phyloP scores from a whole-genome alignment of 2,797 vertebrate genomes.

The Typhlichthys eigenmanni region DNA sequence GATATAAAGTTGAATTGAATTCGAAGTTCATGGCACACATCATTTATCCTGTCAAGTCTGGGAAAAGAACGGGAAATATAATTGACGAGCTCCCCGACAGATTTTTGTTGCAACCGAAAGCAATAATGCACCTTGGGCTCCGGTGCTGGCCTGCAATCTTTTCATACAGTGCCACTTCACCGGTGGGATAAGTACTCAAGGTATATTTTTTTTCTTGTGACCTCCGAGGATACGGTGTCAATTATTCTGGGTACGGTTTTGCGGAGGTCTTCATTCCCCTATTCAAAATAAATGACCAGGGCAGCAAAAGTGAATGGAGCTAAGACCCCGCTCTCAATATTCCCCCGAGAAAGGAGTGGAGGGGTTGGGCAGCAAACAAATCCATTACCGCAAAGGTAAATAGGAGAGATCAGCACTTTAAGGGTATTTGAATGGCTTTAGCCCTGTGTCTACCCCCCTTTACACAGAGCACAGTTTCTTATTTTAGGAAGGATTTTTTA shows the following conservation, averaged over 20 bases:
- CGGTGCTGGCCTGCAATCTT: constrained; percentile 56
- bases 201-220: constrained; percentile 69
- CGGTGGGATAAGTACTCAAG: constrained; percentile 57
- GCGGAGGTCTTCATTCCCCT: constrained; percentile 77
- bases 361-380: constrained; percentile 71
- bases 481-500: background rate
- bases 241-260: constrained; percentile 72
- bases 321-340: constrained; percentile 63
- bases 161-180: constrained; percentile 63
- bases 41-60: constrained; percentile 72
- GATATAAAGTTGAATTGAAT: constrained; percentile 47
- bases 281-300: constrained; percentile 84
- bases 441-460: constrained; percentile 53
- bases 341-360: constrained; percentile 59
- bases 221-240: constrained; percentile 76
- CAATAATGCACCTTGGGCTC: constrained; percentile 64
- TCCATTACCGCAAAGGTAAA: constrained; percentile 76
- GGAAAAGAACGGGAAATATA: constrained; percentile 57
- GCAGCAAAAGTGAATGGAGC: constrained; percentile 77
- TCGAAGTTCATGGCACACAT: constrained; percentile 61
- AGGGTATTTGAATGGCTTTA: constrained; percentile 67
- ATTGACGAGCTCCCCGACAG: constrained; percentile 61
- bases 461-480: constrained; percentile 18
- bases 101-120: constrained; percentile 71
- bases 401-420: constrained; percentile 74